Percentiles rank a stretch among this genome's conserved stretches.
Conservation (phyloP, 2,797 vertebrate species). For the Siniperca undulata region DNA sequence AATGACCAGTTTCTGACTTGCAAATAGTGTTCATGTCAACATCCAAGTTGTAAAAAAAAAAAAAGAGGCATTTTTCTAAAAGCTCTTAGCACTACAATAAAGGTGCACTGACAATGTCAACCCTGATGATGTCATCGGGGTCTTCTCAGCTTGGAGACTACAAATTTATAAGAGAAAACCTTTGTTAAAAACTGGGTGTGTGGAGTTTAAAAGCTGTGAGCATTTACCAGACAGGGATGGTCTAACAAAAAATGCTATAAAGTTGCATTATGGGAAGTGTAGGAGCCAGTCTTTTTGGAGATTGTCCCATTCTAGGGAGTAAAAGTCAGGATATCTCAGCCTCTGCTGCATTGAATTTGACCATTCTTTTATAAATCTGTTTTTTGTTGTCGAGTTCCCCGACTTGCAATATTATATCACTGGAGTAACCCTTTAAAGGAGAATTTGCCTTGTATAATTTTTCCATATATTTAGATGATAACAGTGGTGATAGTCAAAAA, state of each 20-base stretch:
- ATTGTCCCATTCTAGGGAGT: background rate
- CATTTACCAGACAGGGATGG: background rate
- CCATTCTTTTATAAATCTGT: background rate
- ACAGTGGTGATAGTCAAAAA: background rate
- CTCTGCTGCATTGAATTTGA: background rate
- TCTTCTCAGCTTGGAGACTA: background rate
- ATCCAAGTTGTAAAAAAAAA: background rate
- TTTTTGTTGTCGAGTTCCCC: background rate
- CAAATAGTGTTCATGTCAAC: background rate
- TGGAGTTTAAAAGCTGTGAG: background rate
- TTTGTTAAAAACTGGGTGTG: background rate
- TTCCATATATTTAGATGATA: background rate
- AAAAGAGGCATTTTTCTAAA: background rate
- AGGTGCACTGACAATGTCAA: background rate
- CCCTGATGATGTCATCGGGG: background rate
- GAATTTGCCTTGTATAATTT: background rate
- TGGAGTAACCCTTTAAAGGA: background rate
- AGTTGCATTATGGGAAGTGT: background rate
- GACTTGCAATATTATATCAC: background rate
- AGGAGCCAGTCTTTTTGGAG: background rate
- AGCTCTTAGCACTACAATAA: background rate
- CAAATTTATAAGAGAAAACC: background rate
- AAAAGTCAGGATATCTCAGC: background rate
- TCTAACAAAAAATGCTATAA: background rate
- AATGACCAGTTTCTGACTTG: constrained; percentile 16